Evolutionary conservation across 1,140 invertebrate species (phyloP).

Genomic region (Antheraea pernyi): DNA sequence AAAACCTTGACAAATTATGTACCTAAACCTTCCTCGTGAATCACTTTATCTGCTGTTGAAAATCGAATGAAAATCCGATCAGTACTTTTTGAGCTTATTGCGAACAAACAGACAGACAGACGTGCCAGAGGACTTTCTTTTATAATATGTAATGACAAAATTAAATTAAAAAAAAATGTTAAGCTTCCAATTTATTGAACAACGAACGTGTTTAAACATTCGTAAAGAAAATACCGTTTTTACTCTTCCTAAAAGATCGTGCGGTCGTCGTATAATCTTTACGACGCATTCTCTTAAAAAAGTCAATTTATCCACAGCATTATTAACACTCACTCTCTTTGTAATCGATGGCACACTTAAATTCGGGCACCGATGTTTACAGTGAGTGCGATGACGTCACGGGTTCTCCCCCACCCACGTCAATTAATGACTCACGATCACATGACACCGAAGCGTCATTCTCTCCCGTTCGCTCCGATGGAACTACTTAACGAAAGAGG

Average conservation of each 20-base stretch:
- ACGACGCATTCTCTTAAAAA: conserved; percentile 7
- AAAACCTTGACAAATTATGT: too few species aligned
- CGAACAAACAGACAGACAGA: too few species aligned
- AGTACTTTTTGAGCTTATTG: too few species aligned
- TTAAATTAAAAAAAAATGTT: too few species aligned
- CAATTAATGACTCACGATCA: conserved; percentile 21
- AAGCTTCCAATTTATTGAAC: too few species aligned
- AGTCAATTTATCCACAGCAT: conserved; percentile 17
- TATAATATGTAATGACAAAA: too few species aligned
- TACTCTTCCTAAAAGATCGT: neutral
- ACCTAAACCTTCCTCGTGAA: too few species aligned
- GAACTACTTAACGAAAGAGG: conserved; percentile 7
- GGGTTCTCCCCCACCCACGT: conserved; percentile 22
- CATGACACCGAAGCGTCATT: neutral
- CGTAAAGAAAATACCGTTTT: neutral
- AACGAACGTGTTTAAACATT: neutral
- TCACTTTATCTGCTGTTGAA: too few species aligned
- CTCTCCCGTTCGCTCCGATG: neutral
- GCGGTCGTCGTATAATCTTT: conserved; percentile 8
- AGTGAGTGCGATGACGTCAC: conserved; percentile 33
- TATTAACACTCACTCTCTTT: conserved; percentile 19
- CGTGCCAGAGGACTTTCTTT: too few species aligned
- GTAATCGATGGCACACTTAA: conserved; percentile 26
- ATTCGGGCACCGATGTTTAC: conserved; percentile 25
- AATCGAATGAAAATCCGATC: too few species aligned